Evolutionary conservation across 2,888 invertebrate genomes (phyloP).

Genomic region (Dugesia japonica): DNA sequence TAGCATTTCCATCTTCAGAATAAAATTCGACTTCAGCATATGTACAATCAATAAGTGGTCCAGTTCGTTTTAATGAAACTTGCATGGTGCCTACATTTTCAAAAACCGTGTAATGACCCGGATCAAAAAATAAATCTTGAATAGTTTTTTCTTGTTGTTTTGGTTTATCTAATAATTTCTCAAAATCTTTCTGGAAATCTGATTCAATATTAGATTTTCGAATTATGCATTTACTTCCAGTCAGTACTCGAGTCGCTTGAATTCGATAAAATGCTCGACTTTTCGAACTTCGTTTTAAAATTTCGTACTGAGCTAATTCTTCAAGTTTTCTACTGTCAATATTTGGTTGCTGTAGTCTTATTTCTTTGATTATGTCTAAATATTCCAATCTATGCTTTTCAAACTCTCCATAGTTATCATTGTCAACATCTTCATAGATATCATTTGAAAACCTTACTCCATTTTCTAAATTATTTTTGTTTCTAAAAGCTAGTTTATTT

Average conservation of each 20-base stretch:
- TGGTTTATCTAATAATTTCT: conserved; percentile 53
- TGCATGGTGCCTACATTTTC: conserved; percentile 89
- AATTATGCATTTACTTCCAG: conserved; percentile 70
- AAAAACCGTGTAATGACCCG: conserved; percentile 91
- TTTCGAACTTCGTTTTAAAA: conserved; percentile 71
- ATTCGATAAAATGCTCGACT: conserved; percentile 59
- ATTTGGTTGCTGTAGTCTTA: conserved; percentile 72
- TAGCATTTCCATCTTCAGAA: conserved; percentile 87
- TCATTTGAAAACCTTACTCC: too few relatives aligned
- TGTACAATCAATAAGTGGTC: conserved; percentile 42
- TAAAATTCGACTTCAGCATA: conserved; percentile 59
- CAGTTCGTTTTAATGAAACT: conserved; percentile 68
- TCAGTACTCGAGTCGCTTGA: conserved; percentile 83
- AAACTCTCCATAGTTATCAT: conserved; percentile 54
- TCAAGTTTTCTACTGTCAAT: conserved; percentile 68
- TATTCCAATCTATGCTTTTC: conserved; percentile 83
- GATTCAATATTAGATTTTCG: conserved; percentile 45
- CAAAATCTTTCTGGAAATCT: conserved; percentile 38
- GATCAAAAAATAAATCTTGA: conserved; percentile 70
- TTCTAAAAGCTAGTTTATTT: conserved; percentile 39
- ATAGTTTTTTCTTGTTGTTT: conserved; percentile 39
- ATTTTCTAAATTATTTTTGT: conserved; percentile 35
- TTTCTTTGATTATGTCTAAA: conserved; percentile 70
- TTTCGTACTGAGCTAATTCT: conserved; percentile 51
- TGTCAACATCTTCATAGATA: conserved; percentile 55